A percentile compares a stretch with the other conserved stretches of the same genome.
These are phyloP conservation scores for Pseudomyrmex sp. DNA, from an alignment of 1,140 invertebrate genomes.

Conservation along the genomic window DNA sequence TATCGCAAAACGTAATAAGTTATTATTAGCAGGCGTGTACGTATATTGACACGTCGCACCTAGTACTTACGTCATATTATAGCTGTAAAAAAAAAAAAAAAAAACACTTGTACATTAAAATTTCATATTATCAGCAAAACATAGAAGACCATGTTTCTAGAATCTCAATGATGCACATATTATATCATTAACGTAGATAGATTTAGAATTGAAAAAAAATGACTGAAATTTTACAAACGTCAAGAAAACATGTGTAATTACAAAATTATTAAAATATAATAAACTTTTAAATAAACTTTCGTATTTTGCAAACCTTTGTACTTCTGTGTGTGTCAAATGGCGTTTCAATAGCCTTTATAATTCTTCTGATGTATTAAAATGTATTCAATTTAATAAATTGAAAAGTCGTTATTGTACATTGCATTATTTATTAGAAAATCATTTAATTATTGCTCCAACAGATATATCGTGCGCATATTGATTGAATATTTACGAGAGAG, in stretches of 20 bases:
- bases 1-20: background rate
- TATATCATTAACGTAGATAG: conserved; percentile 35
- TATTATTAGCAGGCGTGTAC: background rate
- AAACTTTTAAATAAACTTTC: conserved; percentile 9
- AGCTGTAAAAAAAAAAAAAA: no score
- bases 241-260: background rate
- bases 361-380: conserved; percentile 28
- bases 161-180: conserved; percentile 33
- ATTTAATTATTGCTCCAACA: no score
- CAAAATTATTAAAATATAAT: conserved; percentile 13
- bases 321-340: background rate
- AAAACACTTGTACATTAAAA: background rate
- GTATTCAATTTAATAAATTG: conserved; percentile 38
- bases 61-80: background rate
- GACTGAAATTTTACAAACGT: background rate
- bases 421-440: no score
- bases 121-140: background rate
- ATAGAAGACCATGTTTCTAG: conserved; percentile 9
- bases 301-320: background rate
- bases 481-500: no score
- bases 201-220: background rate
- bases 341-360: background rate
- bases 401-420: no score
- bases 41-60: background rate
- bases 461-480: no score